Base-by-base conservation (phyloP, 2,888 invertebrate genomes). In the Unio delphinus region DNA sequence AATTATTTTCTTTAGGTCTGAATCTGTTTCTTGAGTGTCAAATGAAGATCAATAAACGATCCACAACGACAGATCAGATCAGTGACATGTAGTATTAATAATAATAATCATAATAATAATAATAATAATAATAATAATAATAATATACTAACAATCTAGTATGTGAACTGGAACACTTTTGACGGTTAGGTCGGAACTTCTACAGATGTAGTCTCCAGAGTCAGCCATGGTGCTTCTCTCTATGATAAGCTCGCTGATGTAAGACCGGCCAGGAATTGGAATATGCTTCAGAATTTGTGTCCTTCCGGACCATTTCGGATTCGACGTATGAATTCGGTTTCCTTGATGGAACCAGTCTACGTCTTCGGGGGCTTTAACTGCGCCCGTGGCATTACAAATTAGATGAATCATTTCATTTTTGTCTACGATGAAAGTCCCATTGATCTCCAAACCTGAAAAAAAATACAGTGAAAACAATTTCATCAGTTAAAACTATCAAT, bases 271-370 rank as follows among this genome's bases (percentile, higher is more conserved):
- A 26, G 81, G 78, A 28, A 73, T 56, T 7, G 78, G 81, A 56
- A 67, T 76, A 64, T 66, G 72, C 61, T 74, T 77, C 28, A 74
- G 28, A 57, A 75, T 72, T 60, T 45, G 20, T 17, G 73, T 61
- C 23, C 80, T 65, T 30, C 72, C 74, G 55, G 67, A 63, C 79
- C 79, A 79, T 55, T 67, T 62, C 2, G 75, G 69, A 58, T 75
- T 72, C 55, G 59, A 67, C 64, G 74, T 71, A 28, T 61, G 67
- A 4, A 87, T 78, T 61, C 72, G 72, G 23, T 79, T 69, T n/a
- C 84, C 85, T 54, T 83, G 68, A 66, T 82, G 83, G 72, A 83
- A 85, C 86, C 86, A 86, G 69, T 83, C 81, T 20, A 86, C 80
- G 56, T 78, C 78, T 34, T 80, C 79, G 1, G 84, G 84, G 4